A percentile compares a stretch with the other conserved stretches of the same genome.
Conservation (phyloP, 1,140 invertebrate species). For the Hylyphantes graminicola region DNA sequence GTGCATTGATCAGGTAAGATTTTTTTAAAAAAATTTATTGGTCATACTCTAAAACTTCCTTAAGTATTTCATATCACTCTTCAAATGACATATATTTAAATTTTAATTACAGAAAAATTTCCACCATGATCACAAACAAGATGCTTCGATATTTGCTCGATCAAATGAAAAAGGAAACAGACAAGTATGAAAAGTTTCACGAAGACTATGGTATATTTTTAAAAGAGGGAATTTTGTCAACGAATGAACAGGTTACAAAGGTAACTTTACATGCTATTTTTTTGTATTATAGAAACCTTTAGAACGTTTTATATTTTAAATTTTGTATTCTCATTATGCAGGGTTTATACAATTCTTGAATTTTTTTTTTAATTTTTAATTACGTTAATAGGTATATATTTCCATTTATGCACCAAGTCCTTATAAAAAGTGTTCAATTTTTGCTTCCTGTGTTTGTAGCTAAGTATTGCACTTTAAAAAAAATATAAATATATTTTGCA, state of each 20-base stretch:
- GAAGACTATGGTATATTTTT: slow-evolving; percentile 92
- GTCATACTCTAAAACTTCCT: not conserved
- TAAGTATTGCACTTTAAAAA: no score
- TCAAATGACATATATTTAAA: not conserved
- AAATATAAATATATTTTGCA: no score
- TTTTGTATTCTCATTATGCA: no score
- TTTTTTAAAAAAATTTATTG: not conserved
- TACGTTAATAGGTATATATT: no score
- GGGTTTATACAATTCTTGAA: no score
- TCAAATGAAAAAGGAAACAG: slow-evolving; percentile 83
- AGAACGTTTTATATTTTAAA: no score
- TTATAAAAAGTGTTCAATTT: no score
- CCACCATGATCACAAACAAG: slow-evolving; percentile 84
- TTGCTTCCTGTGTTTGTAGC: no score
- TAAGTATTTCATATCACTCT: not conserved
- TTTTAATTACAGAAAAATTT: slow-evolving; percentile 77
- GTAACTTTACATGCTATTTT: slow-evolving; percentile 72
- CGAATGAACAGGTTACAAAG: slow-evolving; percentile 82
- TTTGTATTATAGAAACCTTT: no score
- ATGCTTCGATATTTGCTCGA: slow-evolving; percentile 89
- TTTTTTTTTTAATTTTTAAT: no score
- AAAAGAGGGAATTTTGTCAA: slow-evolving; percentile 93
- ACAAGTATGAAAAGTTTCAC: slow-evolving; percentile 88
- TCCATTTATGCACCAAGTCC: no score
- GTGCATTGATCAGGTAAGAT: slow-evolving; percentile 84